Percentiles rank a stretch among this genome's conserved stretches.
These are phyloP conservation scores for Achatina immaculata DNA, from an alignment of 1,140 invertebrate genomes.

Conservation along the genomic window DNA sequence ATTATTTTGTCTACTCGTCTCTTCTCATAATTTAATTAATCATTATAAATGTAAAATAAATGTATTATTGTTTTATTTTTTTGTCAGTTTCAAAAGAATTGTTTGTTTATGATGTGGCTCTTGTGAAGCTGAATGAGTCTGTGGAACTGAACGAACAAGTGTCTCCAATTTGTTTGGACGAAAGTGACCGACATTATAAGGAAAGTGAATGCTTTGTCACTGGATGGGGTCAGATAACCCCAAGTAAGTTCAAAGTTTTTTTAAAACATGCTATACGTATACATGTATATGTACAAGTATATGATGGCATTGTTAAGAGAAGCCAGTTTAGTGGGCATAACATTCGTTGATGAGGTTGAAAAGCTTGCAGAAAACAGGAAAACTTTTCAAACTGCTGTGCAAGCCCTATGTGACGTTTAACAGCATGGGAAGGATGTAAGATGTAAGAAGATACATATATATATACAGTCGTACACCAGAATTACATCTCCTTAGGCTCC, in stretches of 20 bases:
- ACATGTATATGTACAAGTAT: not conserved
- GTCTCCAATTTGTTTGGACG: slow-evolving; percentile 6
- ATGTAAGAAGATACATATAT: no score
- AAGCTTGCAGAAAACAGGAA: no score
- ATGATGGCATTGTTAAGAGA: no score
- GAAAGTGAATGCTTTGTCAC: not conserved
- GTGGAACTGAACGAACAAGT: not conserved
- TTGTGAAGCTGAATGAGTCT: not conserved
- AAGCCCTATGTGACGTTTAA: no score
- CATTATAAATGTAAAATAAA: no score
- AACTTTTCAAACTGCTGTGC: no score
- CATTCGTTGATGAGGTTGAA: no score
- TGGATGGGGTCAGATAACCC: slow-evolving; percentile 7
- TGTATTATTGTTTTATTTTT: no score
- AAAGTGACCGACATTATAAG: not conserved
- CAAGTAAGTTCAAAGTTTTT: slow-evolving; percentile 6
- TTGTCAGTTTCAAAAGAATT: not conserved
- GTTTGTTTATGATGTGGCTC: slow-evolving; percentile 4
- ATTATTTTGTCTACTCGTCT: no score
- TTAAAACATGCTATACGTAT: not conserved
- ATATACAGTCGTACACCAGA: not conserved
- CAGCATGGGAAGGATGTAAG: no score
- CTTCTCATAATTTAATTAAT: no score
- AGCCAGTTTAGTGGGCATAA: no score
- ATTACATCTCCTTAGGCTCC: not conserved